phyloP scores from a whole-genome alignment of 30 jellyfish, hydroid and myxozoan genomes.

The Nemopilema nomurai region DNA sequence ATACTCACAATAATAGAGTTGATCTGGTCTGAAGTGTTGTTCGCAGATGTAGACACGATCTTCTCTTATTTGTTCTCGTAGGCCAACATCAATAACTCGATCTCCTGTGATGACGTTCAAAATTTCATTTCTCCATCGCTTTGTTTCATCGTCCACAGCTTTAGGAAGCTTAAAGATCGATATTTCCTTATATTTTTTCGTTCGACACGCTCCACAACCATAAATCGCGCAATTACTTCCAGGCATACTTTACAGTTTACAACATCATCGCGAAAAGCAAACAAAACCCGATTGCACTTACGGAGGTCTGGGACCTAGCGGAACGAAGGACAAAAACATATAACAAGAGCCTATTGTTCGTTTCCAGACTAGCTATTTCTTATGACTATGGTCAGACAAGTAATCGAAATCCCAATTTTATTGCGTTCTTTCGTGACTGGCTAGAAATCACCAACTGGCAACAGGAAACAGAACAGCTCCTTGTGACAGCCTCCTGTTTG shows the following conservation, averaged over 20 bases:
- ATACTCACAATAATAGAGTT: too few relatives aligned
- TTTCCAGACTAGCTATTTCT: too few relatives aligned
- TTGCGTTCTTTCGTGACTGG: too few relatives aligned
- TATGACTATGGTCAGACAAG: too few relatives aligned
- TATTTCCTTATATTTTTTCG: slow-evolving; percentile 15
- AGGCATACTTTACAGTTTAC: slow-evolving; percentile 35
- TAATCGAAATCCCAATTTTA: too few relatives aligned
- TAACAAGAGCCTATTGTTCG: not conserved
- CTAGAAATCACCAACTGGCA: too few relatives aligned
- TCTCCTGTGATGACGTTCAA: too few relatives aligned
- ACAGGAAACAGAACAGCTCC: too few relatives aligned
- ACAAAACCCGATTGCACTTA: too few relatives aligned
- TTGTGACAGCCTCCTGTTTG: too few relatives aligned
- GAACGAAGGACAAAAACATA: not conserved
- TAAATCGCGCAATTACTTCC: slow-evolving; percentile 76
- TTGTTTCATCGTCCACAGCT: slow-evolving; percentile 50
- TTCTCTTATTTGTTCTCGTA: slow-evolving; percentile 38
- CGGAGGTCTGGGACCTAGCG: slow-evolving; percentile 25
- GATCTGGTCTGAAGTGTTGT: slow-evolving; percentile 43
- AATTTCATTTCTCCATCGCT: slow-evolving; percentile 62
- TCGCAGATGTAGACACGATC: slow-evolving; percentile 53
- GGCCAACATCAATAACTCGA: slow-evolving; percentile 50
- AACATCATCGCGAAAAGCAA: not conserved
- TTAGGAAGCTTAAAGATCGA: slow-evolving; percentile 67
- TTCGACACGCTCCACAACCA: slow-evolving; percentile 71